These are phyloP conservation scores for Microtus pennsylvanicus DNA, from an alignment of 2,113 vertebrate species.

Conservation along the genomic window DNA sequence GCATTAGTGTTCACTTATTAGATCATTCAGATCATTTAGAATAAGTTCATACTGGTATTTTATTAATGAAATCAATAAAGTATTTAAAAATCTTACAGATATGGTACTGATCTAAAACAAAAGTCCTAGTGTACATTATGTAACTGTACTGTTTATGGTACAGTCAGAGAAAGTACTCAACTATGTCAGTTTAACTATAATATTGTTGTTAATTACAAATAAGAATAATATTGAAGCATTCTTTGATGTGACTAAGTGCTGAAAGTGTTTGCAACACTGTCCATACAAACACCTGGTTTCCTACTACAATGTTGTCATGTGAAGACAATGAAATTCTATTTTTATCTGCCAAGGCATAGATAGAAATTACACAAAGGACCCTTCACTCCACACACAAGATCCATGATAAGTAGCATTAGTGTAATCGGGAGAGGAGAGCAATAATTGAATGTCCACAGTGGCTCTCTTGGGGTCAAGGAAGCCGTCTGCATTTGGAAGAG, in stretches of 20 bases:
- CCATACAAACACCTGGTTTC: neutral
- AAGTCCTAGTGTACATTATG: neutral
- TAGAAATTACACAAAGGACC: conserved; percentile 33
- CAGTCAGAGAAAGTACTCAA: neutral
- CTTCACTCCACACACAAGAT: conserved; percentile 50
- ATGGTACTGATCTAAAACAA: neutral
- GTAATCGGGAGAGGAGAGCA: conserved; percentile 32
- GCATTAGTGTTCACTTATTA: neutral
- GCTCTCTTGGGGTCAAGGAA: neutral
- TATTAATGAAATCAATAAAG: neutral
- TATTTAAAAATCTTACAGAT: neutral
- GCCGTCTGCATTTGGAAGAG: neutral
- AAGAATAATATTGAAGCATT: neutral
- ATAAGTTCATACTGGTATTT: neutral
- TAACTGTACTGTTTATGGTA: neutral
- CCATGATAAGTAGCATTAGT: conserved; percentile 35
- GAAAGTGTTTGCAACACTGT: neutral
- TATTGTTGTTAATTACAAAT: neutral
- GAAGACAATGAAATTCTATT: neutral
- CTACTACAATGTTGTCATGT: neutral
- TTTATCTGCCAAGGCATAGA: neutral
- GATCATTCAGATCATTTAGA: neutral
- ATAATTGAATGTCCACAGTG: neutral
- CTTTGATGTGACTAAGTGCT: neutral
- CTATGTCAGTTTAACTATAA: neutral